Evolutionary conservation across 2,888 invertebrate genomes (phyloP), one percentile per base, ranked within the genome.

Genomic region (Reticulitermes lucifugus): DNA sequence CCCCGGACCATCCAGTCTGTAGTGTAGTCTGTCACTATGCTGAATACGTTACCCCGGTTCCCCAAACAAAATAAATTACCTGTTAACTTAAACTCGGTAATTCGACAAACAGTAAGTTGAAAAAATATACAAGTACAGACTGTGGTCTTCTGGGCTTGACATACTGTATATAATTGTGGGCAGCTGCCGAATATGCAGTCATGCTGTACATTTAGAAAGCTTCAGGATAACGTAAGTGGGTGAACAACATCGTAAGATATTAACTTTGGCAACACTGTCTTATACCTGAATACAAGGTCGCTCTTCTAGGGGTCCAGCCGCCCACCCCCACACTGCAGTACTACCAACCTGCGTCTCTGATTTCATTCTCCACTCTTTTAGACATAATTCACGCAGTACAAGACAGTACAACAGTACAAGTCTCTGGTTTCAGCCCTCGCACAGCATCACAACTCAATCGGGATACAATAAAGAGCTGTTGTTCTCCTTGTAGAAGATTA

Each of bases 221-320:
- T 14, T 7, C n/a, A 65, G 10, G 25, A 65, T n/a, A 25, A 7
- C 65, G 9, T n/a, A 5, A 65, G 25, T 65, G 65, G 65, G 25
- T n/a, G 65, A n/a, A 65, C n/a, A n/a, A 25, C n/a, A 65, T 25
- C n/a, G 65, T 65, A 5, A 25, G 65, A 25, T 41, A 41, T 41
- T 21, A 77, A 46, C 77, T 46, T 77, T 18, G 77, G 77, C 77
- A 77, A 77, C 77, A 46, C 77, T 77, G 77, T n/a, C 4, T 35
- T 77, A 1, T 77, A 77, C 77, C 77, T 77, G 77, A 22, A n/a
- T 46, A 77, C 46, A 46, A 77, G 77, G 77, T 77, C 77, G 51
- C 51, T 46, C n/a, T 6, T n/a, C 43, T 21, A 46, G 2, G 73
- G 35, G 73, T 73, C 9, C 73, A 73, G 9, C 73, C 41, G 9